These are phyloP conservation scores for Eulithis testata DNA, from an alignment of 2,888 invertebrate species.

Conservation along the genomic window DNA sequence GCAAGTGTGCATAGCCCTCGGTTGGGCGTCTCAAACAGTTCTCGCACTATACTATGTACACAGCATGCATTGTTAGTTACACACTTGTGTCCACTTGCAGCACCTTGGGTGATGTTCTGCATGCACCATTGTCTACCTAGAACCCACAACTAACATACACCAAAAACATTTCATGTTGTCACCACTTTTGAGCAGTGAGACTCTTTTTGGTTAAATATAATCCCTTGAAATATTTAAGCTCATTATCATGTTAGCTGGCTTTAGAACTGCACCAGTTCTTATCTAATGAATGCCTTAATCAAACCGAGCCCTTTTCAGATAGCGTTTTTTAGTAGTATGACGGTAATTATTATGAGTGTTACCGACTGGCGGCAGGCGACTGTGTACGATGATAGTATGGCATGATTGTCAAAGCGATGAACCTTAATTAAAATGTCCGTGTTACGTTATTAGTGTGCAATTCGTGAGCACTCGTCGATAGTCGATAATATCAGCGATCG, in stretches of 20 bases:
- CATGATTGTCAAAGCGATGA: conserved; percentile 85
- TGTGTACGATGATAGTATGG: conserved; percentile 74
- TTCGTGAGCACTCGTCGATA: conserved; percentile 68
- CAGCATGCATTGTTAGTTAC: conserved; percentile 85
- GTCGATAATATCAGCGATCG: conserved; percentile 43
- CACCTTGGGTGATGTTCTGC: conserved; percentile 73
- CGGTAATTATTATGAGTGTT: conserved; percentile 77
- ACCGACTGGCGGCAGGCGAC: conserved; percentile 60
- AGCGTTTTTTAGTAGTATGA: conserved; percentile 77
- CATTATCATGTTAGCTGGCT: conserved; percentile 76
- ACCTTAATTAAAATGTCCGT: conserved; percentile 83
- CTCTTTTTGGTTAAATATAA: conserved; percentile 55
- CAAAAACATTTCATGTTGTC: conserved; percentile 70
- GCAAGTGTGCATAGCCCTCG: conserved; percentile 76
- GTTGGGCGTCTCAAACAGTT: conserved; percentile 62
- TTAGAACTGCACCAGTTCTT: conserved; percentile 72
- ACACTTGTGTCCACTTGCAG: conserved; percentile 80
- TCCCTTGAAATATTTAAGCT: conserved; percentile 68
- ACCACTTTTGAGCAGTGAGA: conserved; percentile 52
- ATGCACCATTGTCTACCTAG: conserved; percentile 84
- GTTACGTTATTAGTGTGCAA: conserved; percentile 83
- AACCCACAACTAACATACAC: conserved; percentile 83
- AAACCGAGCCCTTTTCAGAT: conserved; percentile 80
- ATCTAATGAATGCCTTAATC: conserved; percentile 72
- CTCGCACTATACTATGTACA: conserved; percentile 82